These are phyloP conservation scores for Morphnarchus princeps DNA, from an alignment of 2,113 vertebrate species.

Conservation along the genomic window DNA sequence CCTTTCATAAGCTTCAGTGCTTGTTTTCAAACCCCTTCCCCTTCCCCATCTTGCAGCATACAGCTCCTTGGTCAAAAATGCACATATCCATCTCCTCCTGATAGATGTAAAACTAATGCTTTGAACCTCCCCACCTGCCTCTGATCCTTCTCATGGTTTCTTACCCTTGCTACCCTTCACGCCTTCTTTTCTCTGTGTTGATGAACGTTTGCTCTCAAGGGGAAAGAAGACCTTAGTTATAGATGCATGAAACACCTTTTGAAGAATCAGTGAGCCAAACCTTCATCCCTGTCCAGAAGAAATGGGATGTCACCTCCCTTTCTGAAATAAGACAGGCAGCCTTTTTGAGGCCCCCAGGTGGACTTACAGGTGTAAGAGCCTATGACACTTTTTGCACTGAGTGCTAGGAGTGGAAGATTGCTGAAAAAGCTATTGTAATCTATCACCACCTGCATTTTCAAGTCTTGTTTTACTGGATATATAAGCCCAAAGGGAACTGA, in stretches of 20 bases:
- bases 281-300: not conserved
- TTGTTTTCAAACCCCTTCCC: slow-evolving; percentile 28
- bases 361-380: not conserved
- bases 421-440: not conserved
- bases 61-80: not conserved
- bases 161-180: not conserved
- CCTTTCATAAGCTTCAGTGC: slow-evolving; percentile 21
- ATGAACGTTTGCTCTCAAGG: slow-evolving; percentile 11
- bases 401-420: not conserved
- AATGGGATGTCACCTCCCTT: slow-evolving; percentile 4
- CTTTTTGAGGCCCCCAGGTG: not conserved
- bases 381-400: not conserved
- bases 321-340: not conserved
- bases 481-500: not conserved
- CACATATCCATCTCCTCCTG: slow-evolving; percentile 15
- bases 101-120: not conserved
- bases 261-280: slow-evolving; percentile 9
- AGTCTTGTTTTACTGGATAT: not conserved
- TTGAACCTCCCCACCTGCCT: not conserved
- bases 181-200: not conserved
- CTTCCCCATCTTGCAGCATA: not conserved
- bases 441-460: not conserved
- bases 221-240: slow-evolving; percentile 7
- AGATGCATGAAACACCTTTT: not conserved
- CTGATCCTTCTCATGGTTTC: not conserved